Percentiles rank a stretch among this genome's conserved stretches.
Evolutionary conservation across 2,888 invertebrate genomes (phyloP).

Genomic region (Ashinkailepas kermadecensis): DNA sequence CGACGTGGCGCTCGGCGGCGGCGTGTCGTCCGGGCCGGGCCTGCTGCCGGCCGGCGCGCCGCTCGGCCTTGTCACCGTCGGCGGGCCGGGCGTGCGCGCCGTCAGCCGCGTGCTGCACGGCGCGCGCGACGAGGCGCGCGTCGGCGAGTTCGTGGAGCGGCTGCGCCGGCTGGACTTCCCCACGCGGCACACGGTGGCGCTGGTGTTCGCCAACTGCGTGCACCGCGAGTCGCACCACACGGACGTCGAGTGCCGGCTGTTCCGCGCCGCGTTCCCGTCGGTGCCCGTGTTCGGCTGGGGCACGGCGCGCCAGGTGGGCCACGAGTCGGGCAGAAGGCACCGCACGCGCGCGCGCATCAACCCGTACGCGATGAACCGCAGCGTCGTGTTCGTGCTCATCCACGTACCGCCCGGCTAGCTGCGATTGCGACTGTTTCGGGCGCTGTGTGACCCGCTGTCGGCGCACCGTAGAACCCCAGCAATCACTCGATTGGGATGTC

Average conservation of each 20-base stretch:
- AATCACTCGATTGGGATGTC: too few relatives aligned
- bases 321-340: constrained; percentile 15
- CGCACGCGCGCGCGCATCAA: not conserved
- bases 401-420: not conserved
- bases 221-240: constrained; percentile 9
- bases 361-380: constrained; percentile 17
- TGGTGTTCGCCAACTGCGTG: constrained; percentile 17
- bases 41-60: not conserved
- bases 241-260: constrained; percentile 11
- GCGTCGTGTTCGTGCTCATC: not conserved
- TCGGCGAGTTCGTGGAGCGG: not conserved
- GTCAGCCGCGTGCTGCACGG: constrained; percentile 17
- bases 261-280: not conserved
- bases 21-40: constrained; percentile 1
- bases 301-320: constrained; percentile 10
- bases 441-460: too few relatives aligned
- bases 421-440: not conserved
- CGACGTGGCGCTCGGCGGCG: constrained; percentile 13
- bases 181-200: not conserved
- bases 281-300: constrained; percentile 21
- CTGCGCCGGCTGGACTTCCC: constrained; percentile 5
- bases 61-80: not conserved
- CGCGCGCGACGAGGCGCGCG: constrained; percentile 1
- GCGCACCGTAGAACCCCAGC: too few relatives aligned
- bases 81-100: not conserved